A percentile compares a stretch with the other conserved stretches of the same genome.
These are phyloP conservation scores for Parambassis ranga DNA, from an alignment of 2,797 vertebrate species.

Conservation along the genomic window DNA sequence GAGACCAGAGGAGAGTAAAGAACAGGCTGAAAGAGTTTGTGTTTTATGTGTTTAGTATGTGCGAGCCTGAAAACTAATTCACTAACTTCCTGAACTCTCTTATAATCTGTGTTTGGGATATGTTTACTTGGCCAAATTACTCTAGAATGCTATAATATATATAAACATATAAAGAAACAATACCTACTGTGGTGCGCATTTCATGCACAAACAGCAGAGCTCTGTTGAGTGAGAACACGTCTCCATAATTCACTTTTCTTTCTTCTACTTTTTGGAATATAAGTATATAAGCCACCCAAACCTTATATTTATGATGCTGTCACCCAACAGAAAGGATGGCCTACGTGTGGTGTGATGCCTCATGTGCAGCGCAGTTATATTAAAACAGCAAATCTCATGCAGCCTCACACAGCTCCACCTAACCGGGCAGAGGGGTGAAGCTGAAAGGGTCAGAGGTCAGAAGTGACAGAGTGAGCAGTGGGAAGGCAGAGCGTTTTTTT, in stretches of 20 bases:
- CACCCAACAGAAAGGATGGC: conserved; percentile 28
- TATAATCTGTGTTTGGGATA: no score
- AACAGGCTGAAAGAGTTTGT: no score
- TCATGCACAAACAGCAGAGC: conserved; percentile 34
- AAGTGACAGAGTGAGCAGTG: conserved; percentile 48
- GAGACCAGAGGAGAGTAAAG: no score
- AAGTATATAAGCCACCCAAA: no score
- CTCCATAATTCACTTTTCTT: not conserved
- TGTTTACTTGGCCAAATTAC: no score
- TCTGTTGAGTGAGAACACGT: conserved; percentile 40
- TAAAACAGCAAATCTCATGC: conserved; percentile 73
- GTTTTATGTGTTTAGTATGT: not conserved
- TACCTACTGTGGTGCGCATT: not conserved
- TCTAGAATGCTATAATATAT: no score
- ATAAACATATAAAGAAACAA: no score
- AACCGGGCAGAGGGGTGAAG: conserved; percentile 24
- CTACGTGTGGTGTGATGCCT: not conserved
- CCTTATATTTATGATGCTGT: conserved; percentile 10
- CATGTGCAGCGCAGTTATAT: conserved; percentile 9
- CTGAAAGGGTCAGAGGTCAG: conserved; percentile 43
- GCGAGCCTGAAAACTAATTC: no score
- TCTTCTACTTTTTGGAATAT: no score
- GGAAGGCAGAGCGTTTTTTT: not conserved
- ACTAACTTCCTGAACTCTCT: no score
- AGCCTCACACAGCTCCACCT: conserved; percentile 47